Evolutionary conservation across 2,888 invertebrate genomes (phyloP).

Genomic region (Scaptomyza caliginosa): DNA sequence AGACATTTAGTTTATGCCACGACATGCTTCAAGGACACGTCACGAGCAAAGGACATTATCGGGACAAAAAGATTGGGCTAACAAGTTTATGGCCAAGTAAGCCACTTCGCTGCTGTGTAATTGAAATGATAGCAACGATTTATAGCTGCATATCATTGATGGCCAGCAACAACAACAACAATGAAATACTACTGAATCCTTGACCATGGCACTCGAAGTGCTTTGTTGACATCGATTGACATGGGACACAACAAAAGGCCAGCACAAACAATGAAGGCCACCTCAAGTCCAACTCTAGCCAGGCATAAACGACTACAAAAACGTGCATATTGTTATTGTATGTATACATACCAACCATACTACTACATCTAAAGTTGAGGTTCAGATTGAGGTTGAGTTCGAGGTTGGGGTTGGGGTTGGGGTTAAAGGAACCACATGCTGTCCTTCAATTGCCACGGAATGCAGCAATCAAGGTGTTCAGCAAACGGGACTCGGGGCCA

Average conservation of each 20-base stretch:
- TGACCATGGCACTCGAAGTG: slow-evolving; percentile 64
- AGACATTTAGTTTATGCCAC: slow-evolving; percentile 42
- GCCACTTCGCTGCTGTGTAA: slow-evolving; percentile 18
- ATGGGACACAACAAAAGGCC: slow-evolving; percentile 37
- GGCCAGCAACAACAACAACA: background rate
- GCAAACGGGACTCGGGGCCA: slow-evolving; percentile 11
- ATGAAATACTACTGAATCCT: slow-evolving; percentile 36
- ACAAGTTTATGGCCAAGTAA: slow-evolving; percentile 29
- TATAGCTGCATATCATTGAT: slow-evolving; percentile 37
- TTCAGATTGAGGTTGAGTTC: background rate
- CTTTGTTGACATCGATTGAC: slow-evolving; percentile 69
- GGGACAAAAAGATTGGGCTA: slow-evolving; percentile 49
- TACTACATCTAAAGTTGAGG: background rate
- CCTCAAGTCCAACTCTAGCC: slow-evolving; percentile 21
- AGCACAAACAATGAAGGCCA: slow-evolving; percentile 34
- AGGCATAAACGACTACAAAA: slow-evolving; percentile 20
- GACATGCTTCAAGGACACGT: slow-evolving; percentile 69
- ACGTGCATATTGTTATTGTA: slow-evolving; percentile 21
- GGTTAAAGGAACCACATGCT: slow-evolving; percentile 47
- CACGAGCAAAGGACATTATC: slow-evolving; percentile 58
- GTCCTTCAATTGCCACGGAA: slow-evolving; percentile 61
- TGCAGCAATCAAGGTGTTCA: slow-evolving; percentile 59
- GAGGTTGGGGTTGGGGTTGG: background rate
- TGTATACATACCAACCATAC: too few species aligned
- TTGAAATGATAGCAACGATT: slow-evolving; percentile 53